These are phyloP conservation scores for Pseudorhombus dupliciocellatus DNA, from an alignment of 2,113 vertebrate species.

Conservation along the genomic window DNA sequence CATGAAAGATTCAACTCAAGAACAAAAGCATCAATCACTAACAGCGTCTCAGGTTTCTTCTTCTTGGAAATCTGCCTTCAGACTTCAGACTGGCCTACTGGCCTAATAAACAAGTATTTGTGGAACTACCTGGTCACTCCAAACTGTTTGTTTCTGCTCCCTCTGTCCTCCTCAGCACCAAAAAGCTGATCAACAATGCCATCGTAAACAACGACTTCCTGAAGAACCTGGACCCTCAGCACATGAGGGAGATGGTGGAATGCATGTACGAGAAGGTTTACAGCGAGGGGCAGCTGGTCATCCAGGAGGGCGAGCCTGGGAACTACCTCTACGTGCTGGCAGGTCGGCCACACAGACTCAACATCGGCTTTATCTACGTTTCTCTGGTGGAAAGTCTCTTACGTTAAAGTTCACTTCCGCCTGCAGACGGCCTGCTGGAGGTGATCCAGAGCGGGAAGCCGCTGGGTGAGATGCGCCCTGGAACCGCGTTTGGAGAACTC, in stretches of 20 bases:
- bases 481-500: conserved; percentile 84
- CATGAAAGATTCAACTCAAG: no score
- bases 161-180: conserved; percentile 66
- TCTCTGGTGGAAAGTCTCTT: background rate
- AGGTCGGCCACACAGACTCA: conserved; percentile 77
- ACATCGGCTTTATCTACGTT: no score
- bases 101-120: no score
- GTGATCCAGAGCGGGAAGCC: conserved; percentile 81
- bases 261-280: conserved; percentile 82
- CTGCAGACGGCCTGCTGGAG: conserved; percentile 80
- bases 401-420: no score
- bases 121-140: no score
- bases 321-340: conserved; percentile 85
- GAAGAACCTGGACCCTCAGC: conserved; percentile 82
- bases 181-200: conserved; percentile 80
- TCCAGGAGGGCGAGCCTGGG: conserved; percentile 83
- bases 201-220: conserved; percentile 84
- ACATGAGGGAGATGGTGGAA: conserved; percentile 82
- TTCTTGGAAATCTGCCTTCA: no score
- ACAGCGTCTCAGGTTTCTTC: no score
- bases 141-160: background rate
- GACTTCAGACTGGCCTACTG: no score
- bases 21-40: no score
- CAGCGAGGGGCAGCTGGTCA: conserved; percentile 76
- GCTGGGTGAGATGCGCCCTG: conserved; percentile 82